Evolutionary conservation across 2,797 vertebrate species (phyloP), one percentile per base, ranked within the genome.

Genomic region (Gallinago solitaria): DNA sequence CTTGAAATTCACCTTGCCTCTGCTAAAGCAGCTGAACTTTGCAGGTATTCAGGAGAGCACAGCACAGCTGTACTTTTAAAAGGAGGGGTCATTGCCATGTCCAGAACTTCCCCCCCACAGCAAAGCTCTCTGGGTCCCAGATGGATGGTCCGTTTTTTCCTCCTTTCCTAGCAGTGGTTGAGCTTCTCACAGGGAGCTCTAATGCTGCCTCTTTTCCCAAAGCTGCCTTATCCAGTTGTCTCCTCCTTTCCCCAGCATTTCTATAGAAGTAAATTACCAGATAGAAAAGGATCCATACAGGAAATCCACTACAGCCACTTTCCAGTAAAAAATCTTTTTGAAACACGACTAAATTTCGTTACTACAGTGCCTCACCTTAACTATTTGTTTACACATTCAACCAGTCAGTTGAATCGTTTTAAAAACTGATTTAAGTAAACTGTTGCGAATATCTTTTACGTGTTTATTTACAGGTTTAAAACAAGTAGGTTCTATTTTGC

Each of bases 341-440:
- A 88, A 75, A 80, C 80, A 48, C 0, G 0, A 39, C 79, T 47
- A 3, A 24, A 69, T 87, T 80, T 71, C 3, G 0, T 67, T 68
- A 19, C 39, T 81, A 8, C 61, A 64, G 7, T 89, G 50, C 35
- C 43, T 81, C 28, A 11, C 80, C 75, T 68, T 71, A 76, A 32
- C 43, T 76, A 3, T 63, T 75, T 84, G 45, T 89, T 94, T 87
- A 81, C 43, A 69, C 25, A 5, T 35, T 70, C 35, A 82, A 6
- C 25, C 39, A 68, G 30, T 41, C 57, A 64, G 45, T 28, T 57
- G 19, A 92, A 82, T 89, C 45, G 23, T 30, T 92, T 83, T 69
- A 54, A 92, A 85, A 88, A 75, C 16, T 35, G 41, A 45, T 91
- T 73, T 39, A 75, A 70, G 28, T 86, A 69, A 96, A 86, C 78